Evolutionary conservation across 2,888 invertebrate genomes (phyloP), one percentile per base, ranked within the genome.

Genomic region (Lampropteryx suffumata): DNA sequence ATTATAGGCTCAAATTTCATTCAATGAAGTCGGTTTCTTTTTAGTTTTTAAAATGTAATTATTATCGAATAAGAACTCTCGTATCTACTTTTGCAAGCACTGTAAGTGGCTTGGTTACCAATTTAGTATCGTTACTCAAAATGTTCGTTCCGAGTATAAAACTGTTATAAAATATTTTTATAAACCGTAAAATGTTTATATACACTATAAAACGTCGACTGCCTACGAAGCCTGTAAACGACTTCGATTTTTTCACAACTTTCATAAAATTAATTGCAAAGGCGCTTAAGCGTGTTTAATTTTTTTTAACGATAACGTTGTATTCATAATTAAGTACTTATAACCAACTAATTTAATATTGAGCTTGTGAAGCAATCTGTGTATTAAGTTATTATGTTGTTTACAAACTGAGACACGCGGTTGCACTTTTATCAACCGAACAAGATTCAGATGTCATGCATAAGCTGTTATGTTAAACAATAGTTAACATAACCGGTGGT

Each of bases 251-350:
- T 24, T 43, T 45, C 47, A 37, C 49, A 41, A 52, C 42, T 28
- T 40, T 33, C 41, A 51, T 55, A 49, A 55, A 50, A 50, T 57
- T 52, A 56, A 58, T 56, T 50, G 46, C 10, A 41, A 55, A 44
- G 30, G 21, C 27, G 44, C 33, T 50, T 49, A 46, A 32, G 49
- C 41, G 50, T 50, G 46, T 50, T 47, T 37, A 40, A 4, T 2
- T 17, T 17, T 55, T 53, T 41, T 41, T 49, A 50, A 51, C 42
- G 53, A 48, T 57, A 42, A 57, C 46, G 46, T 33, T 47, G 42
- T 56, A 42, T 50, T 34, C 32, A 42, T 59, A 55, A 59, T 57
- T 47, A 39, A 27, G 29, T 26, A 39, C 24, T 32, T 48, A 48
- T 39, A 36, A 37, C 30, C 4, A 32, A 46, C 24, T 37, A 50